Evolutionary conservation across 2,113 vertebrate species (phyloP).

Genomic region (Rissa tridactyla): DNA sequence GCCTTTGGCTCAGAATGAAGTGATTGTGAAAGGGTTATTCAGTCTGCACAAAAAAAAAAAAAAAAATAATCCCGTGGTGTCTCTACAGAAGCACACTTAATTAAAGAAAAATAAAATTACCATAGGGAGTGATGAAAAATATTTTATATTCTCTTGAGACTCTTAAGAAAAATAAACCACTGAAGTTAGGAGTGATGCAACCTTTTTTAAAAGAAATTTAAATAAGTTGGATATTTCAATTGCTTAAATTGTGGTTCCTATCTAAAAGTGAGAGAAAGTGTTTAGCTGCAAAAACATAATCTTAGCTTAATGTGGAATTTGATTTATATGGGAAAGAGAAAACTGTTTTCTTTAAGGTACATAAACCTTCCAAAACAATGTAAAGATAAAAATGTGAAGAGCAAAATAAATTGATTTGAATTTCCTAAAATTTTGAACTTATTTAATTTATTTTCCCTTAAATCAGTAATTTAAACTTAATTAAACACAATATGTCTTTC

Average conservation of each 20-base stretch:
- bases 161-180: neutral
- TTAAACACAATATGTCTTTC: neutral
- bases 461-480: neutral
- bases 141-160: neutral
- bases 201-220: neutral
- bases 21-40: neutral
- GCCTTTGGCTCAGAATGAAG: neutral
- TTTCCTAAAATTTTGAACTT: neutral
- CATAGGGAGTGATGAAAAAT: neutral
- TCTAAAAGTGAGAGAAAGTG: neutral
- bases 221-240: neutral
- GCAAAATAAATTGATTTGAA: neutral
- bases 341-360: neutral
- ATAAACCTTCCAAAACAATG: neutral
- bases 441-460: neutral
- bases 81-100: neutral
- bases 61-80: neutral
- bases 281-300: neutral
- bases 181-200: neutral
- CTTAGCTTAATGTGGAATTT: neutral
- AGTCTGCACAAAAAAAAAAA: neutral
- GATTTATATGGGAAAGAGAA: neutral
- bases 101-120: neutral
- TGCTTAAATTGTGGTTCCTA: neutral
- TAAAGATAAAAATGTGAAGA: neutral